phyloP scores from a whole-genome alignment of 2,888 invertebrate genomes.

The Tenthredo scrophulariae region DNA sequence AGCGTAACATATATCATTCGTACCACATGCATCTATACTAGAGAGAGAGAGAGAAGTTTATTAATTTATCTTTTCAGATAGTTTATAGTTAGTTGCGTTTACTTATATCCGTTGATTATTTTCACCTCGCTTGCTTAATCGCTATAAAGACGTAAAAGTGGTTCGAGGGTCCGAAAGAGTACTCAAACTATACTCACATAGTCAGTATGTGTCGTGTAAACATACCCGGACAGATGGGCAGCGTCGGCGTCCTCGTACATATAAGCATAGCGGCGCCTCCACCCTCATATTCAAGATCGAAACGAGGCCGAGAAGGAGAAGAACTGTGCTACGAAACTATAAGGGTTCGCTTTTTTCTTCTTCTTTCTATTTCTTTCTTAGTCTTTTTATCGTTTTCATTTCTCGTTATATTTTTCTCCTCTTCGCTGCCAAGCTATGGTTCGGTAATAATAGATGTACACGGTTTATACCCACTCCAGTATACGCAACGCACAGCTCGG shows the following conservation, averaged over 20 bases:
- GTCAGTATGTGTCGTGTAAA: constrained; percentile 42
- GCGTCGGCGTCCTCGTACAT: constrained; percentile 6
- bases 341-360: neutral
- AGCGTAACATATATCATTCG: neutral
- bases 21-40: neutral
- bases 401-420: neutral
- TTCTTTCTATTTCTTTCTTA: neutral
- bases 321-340: neutral
- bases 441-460: constrained; percentile 15
- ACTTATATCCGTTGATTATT: constrained; percentile 4
- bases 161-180: neutral
- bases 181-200: neutral
- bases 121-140: neutral
- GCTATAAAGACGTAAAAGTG: neutral
- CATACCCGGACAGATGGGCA: constrained; percentile 48
- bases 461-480: neutral
- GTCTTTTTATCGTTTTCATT: neutral
- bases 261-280: neutral
- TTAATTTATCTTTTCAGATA: neutral
- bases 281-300: neutral
- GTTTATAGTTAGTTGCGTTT: neutral
- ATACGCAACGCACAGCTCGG: neutral
- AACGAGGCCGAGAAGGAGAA: constrained; percentile 1
- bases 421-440: neutral
- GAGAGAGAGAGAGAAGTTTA: neutral